Evolutionary conservation across 2,113 vertebrate species (phyloP), one percentile per base, ranked within the genome.

Genomic region (Ceyx melanurus): DNA sequence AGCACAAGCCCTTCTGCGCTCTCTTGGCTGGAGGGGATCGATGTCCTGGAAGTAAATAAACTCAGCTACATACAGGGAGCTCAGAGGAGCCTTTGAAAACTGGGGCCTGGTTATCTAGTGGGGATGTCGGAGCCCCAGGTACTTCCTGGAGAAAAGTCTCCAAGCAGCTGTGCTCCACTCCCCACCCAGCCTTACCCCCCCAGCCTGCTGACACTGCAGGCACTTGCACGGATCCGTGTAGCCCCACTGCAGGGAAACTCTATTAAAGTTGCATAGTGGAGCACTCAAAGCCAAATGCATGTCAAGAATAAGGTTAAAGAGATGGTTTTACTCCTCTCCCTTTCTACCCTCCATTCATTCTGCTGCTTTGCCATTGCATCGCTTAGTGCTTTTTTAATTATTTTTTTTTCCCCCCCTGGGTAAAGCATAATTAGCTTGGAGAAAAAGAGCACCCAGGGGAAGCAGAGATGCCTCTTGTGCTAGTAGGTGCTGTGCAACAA

Each of bases 241-340:
- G 82, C 82, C 33, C 67, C 29, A 31, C 71, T 61, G 37, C 79
- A 88, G 85, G 80, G 28, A 62, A 77, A 43, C 23, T 56, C 78
- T 80, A 91, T 84, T 88, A 77, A 92, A 94, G 64, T 92, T 92
- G 67, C 75, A 85, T 73, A 54, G 54, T 54, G 37, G 51, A 88
- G 85, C 82, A 80, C 89, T 94, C 42, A 92, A 85, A 94, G 42
- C 67, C 82, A 94, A 79, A 83, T 74, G 72, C 1, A 13, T 78
- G 82, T 86, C 82, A 94, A 86, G 82, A 88, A 71, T 75, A 94
- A 93, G 76, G 88, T 94, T 93, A 86, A 94, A 88, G 70, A 68
- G 31, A 67, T 23, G 68, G 48, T 88, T 88, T 86, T 90, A 57
- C 22, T 80, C 8, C 14, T 31, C 9, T 53, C 50, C 20, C 71